Percentiles rank a stretch among this genome's conserved stretches.
phyloP scores from a whole-genome alignment of 2,113 vertebrate species.

The Colistium nudipinnis region DNA sequence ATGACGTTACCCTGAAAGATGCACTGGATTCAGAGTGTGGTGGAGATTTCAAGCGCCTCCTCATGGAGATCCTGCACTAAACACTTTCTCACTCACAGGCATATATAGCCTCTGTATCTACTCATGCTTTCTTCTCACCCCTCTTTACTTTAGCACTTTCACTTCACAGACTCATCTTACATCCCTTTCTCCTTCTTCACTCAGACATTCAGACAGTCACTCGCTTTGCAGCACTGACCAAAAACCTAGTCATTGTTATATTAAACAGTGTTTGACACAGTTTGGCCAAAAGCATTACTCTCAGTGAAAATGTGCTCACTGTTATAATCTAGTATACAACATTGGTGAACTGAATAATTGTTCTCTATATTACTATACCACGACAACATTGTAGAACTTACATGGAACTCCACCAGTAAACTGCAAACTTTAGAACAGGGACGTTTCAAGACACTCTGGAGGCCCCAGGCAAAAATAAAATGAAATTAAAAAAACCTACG shows the following conservation, averaged over 20 bases:
- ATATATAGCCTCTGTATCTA: conserved; percentile 33
- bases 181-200: not conserved
- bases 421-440: too few relatives aligned
- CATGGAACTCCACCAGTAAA: not conserved
- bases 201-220: conserved; percentile 18
- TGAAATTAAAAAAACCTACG: too few relatives aligned
- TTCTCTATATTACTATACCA: conserved; percentile 1
- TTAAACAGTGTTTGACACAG: conserved; percentile 16
- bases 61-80: conserved; percentile 82
- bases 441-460: too few relatives aligned
- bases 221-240: conserved; percentile 62
- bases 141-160: not conserved
- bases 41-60: conserved; percentile 83
- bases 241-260: conserved; percentile 34
- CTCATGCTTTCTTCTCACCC: not conserved
- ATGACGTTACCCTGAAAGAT: conserved; percentile 81
- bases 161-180: not conserved
- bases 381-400: not conserved
- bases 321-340: not conserved
- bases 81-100: not conserved
- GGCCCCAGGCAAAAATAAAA: too few relatives aligned
- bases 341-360: conserved; percentile 1
- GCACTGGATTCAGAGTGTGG: conserved; percentile 81
- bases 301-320: not conserved
- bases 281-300: conserved; percentile 10